Percentiles rank a stretch among this genome's conserved stretches.
Conservation (phyloP, 30 jellyfish, hydroid and myxozoan genomes). For the Aurelia coerulea region DNA sequence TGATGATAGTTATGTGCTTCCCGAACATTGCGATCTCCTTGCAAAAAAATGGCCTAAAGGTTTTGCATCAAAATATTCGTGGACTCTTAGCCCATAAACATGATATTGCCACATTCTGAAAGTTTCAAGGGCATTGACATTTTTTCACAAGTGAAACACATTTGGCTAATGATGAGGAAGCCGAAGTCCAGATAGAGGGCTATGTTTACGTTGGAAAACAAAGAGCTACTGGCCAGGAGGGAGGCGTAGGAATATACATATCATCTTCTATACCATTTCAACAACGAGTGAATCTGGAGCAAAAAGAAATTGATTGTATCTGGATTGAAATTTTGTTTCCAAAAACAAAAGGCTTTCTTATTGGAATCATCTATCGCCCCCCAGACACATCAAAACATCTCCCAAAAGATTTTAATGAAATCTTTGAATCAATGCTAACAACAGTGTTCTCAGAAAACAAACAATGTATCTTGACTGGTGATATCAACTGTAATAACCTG, state of each 20-base stretch:
- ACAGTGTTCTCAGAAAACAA: too few relatives aligned
- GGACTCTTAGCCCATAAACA: slow-evolving; percentile 18
- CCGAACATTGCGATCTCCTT: slow-evolving; percentile 13
- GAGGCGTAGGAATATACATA: slow-evolving; percentile 52
- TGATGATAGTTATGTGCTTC: slow-evolving; percentile 7
- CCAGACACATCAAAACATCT: too few relatives aligned
- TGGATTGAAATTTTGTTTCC: too few relatives aligned
- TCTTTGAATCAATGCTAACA: too few relatives aligned
- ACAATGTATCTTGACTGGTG: too few relatives aligned
- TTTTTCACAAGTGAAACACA: slow-evolving; percentile 1
- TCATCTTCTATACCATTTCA: slow-evolving; percentile 33
- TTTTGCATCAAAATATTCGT: slow-evolving; percentile 26
- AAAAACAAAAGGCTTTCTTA: too few relatives aligned
- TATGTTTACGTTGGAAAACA: slow-evolving; percentile 15
- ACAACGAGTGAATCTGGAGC: slow-evolving; percentile 41
- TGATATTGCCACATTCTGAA: slow-evolving; percentile 14
- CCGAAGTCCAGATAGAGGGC: slow-evolving; percentile 20
- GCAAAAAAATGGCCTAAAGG: slow-evolving; percentile 14
- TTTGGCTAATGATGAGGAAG: slow-evolving; percentile 25
- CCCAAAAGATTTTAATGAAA: too few relatives aligned
- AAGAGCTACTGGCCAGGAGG: slow-evolving; percentile 38
- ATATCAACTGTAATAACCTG: slow-evolving; percentile 9
- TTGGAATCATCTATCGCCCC: too few relatives aligned
- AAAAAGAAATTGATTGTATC: neutral
- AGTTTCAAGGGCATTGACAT: slow-evolving; percentile 10